phyloP scores from a whole-genome alignment of 2,797 vertebrate species.

The Brachyalestes nurse region DNA sequence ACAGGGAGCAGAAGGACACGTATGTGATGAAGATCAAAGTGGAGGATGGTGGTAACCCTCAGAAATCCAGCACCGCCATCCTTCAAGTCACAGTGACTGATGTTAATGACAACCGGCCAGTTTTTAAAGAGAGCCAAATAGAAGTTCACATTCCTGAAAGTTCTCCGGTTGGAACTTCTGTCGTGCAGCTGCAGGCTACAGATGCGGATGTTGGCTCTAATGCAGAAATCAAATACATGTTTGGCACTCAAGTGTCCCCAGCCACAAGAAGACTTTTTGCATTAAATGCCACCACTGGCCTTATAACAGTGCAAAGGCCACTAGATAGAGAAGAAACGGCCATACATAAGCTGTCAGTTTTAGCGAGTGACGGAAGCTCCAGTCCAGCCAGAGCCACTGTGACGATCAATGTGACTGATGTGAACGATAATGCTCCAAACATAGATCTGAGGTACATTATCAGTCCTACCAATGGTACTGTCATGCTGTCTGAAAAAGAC shows the following conservation, averaged over 20 bases:
- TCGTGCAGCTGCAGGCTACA: slow-evolving; percentile 95
- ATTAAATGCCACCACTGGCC: slow-evolving; percentile 93
- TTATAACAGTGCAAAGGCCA: slow-evolving; percentile 94
- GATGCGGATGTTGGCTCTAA: slow-evolving; percentile 97
- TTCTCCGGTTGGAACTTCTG: slow-evolving; percentile 92
- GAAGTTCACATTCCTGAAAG: slow-evolving; percentile 97
- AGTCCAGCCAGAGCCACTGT: slow-evolving; percentile 94
- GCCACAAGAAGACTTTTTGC: slow-evolving; percentile 96
- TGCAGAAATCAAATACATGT: slow-evolving; percentile 96
- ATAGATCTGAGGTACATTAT: slow-evolving; percentile 99
- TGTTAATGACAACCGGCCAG: slow-evolving; percentile 96
- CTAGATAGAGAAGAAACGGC: slow-evolving; percentile 96
- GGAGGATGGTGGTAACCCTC: slow-evolving; percentile 94
- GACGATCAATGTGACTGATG: slow-evolving; percentile 97
- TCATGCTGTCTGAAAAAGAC: slow-evolving; percentile 98
- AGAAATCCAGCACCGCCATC: slow-evolving; percentile 99
- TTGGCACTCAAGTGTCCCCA: slow-evolving; percentile 94
- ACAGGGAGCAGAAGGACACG: slow-evolving; percentile 97
- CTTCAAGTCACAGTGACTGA: slow-evolving; percentile 98
- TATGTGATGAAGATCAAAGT: slow-evolving; percentile 99
- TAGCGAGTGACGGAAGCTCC: slow-evolving; percentile 98
- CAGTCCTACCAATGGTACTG: slow-evolving; percentile 97
- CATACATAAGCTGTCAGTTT: slow-evolving; percentile 95
- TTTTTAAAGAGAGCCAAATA: slow-evolving; percentile 96
- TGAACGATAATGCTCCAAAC: slow-evolving; percentile 98